Evolutionary conservation across 2,113 vertebrate species (phyloP).

Genomic region (Ptychochromis oligacanthus): DNA sequence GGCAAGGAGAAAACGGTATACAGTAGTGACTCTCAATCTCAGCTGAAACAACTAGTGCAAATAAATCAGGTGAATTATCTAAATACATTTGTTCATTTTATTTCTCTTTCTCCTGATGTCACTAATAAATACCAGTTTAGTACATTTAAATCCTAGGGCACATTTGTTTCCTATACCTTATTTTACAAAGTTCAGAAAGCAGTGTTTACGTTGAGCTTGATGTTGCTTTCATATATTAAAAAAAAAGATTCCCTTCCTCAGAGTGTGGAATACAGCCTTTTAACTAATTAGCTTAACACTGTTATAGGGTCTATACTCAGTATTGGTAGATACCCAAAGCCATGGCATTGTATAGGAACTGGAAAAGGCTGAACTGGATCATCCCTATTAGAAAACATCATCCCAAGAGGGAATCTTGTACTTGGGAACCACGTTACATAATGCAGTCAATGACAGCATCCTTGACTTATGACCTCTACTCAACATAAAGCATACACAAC

Average conservation of each 20-base stretch:
- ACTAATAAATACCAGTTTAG: no score
- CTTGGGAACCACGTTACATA: neutral
- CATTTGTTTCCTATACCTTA: neutral
- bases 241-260: neutral
- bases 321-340: neutral
- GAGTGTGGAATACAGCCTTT: neutral
- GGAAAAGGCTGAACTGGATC: neutral
- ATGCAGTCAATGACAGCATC: neutral
- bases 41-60: neutral
- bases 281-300: neutral
- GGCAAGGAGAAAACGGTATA: neutral
- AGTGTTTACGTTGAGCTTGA: neutral
- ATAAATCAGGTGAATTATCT: neutral
- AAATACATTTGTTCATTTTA: neutral
- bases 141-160: neutral
- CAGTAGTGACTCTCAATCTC: neutral
- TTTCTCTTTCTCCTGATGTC: no score
- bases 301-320: neutral
- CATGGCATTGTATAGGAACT: neutral
- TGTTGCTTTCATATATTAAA: neutral
- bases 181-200: neutral
- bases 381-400: neutral
- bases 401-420: neutral
- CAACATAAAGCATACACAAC: conserved; percentile 21
- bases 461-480: conserved; percentile 25